Base-by-base conservation (phyloP, 2,888 invertebrate genomes). In the Ditula angustiorana region DNA sequence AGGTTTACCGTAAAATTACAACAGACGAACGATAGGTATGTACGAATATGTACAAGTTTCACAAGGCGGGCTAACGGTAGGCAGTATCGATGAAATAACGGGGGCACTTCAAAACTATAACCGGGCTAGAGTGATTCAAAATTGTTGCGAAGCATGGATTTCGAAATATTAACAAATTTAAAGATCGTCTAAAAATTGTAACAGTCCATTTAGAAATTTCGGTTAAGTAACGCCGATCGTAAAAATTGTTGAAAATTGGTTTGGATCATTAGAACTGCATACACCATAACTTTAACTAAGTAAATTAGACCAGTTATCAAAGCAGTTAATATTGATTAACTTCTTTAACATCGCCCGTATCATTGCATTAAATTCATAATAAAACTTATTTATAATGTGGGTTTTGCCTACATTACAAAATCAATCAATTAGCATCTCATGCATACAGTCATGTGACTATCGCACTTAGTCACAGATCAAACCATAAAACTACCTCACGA, bases 21-120 rank as follows among this genome's bases (percentile, higher is more conserved):
- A 66, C 67, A 64, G 46, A 35, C 44, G 59, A 52, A 41, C 41
- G 55, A 64, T 59, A 47, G 52, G 58, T 59, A 61, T 55, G n/a
- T n/a, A n/a, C 56, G 28, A 65, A 56, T 69, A 58, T 46, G 62
- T 37, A 74, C 74, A 67, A 67, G 68, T 79, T 80, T 74, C 78
- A 77, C 77, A 78, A 81, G 75, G 2, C 58, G 33, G 19, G 13
- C 65, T 79, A 79, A 75, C 80, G 77, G 79, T 79, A 76, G 57
- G 69, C n/a, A n/a, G 74, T 37, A 41, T 77, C 72, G 76, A 78
- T 77, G 73, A 77, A 79, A 76, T 78, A 87, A 81, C 79, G 83
- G 78, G 78, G 80, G 78, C 81, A 80, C 70, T 69, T 67, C 74
- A 65, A 72, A 78, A 74, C 72, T 69, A n/a, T n/a, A 74, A 75